phyloP scores from a whole-genome alignment of 2,888 invertebrate species.

The Clusia tigrina region DNA sequence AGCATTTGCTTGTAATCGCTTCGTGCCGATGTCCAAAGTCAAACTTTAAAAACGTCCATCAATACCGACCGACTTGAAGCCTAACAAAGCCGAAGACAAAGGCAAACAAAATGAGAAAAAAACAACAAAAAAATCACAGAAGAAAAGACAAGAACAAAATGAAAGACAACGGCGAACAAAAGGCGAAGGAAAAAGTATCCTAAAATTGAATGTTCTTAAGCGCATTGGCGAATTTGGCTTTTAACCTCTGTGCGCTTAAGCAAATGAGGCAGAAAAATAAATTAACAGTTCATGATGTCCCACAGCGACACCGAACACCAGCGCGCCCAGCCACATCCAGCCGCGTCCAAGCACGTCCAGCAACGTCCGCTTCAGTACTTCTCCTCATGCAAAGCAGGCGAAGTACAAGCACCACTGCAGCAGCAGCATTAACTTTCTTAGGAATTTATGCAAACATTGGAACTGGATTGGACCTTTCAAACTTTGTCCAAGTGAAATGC shows the following conservation, averaged over 20 bases:
- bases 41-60: neutral
- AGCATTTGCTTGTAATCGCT: neutral
- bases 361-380: neutral
- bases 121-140: neutral
- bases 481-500: neutral
- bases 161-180: neutral
- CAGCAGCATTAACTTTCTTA: too few species aligned
- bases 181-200: neutral
- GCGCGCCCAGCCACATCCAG: neutral
- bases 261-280: conserved; percentile 38
- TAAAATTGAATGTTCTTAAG: too few species aligned
- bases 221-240: neutral
- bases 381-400: neutral
- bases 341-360: neutral
- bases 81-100: too few species aligned
- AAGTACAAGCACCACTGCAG: too few species aligned
- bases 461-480: neutral
- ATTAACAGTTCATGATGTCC: conserved; percentile 49
- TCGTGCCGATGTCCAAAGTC: neutral
- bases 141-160: conserved; percentile 5
- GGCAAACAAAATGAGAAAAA: neutral
- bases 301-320: conserved; percentile 26
- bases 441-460: neutral
- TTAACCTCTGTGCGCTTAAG: neutral
- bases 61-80: too few species aligned